Conservation (phyloP, 2,797 vertebrate genomes). For the Trematomus bernacchii region DNA sequence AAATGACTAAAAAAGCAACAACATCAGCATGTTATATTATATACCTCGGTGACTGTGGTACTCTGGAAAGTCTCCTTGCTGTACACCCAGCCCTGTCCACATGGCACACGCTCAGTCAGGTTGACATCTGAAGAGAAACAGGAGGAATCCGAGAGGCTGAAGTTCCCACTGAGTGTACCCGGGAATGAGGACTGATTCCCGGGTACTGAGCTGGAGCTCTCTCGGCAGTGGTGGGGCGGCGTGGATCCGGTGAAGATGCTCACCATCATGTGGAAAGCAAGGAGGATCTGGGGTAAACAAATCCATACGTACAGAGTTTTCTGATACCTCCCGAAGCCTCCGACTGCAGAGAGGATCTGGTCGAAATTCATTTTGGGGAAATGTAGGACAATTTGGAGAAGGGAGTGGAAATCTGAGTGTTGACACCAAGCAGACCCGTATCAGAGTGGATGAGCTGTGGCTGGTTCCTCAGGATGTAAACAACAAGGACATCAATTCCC, state of each 20-base stretch:
- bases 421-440: neutral
- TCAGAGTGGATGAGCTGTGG: neutral
- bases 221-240: conserved; percentile 73
- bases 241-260: conserved; percentile 83
- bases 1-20: too few relatives aligned
- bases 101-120: conserved; percentile 60
- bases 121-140: conserved; percentile 54
- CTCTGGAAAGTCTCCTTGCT: conserved; percentile 76
- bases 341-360: conserved; percentile 75
- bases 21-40: neutral
- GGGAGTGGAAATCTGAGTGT: neutral
- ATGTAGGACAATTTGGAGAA: neutral
- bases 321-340: conserved; percentile 83
- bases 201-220: conserved; percentile 16
- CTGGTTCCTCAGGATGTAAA: conserved; percentile 27
- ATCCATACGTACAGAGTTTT: conserved; percentile 84
- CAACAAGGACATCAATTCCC: conserved; percentile 26
- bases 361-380: conserved; percentile 81
- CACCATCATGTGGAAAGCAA: conserved; percentile 85
- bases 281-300: conserved; percentile 83
- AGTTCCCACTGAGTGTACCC: conserved; percentile 50
- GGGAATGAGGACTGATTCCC: conserved; percentile 34
- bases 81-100: conserved; percentile 80
- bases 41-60: conserved; percentile 83
- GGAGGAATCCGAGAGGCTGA: conserved; percentile 61